These are phyloP conservation scores for Galerucella pusilla DNA, from an alignment of 2,888 invertebrate genomes.

Conservation along the genomic window DNA sequence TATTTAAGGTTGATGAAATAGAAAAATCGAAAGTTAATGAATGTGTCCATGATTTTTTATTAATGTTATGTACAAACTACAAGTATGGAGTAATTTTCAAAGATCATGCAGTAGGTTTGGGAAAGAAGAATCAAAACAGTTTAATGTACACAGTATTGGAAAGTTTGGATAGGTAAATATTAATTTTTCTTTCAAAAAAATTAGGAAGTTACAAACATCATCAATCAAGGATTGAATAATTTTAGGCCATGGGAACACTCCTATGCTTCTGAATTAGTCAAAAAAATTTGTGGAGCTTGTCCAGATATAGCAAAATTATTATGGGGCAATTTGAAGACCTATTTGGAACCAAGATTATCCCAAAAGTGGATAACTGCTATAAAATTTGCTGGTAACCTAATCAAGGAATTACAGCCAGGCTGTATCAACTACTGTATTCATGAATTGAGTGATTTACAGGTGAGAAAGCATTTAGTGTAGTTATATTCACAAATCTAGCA, in stretches of 20 bases:
- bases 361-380: conserved; percentile 68
- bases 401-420: conserved; percentile 66
- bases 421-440: conserved; percentile 66
- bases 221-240: background rate
- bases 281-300: conserved; percentile 74
- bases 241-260: conserved; percentile 74
- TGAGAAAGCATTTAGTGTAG: conserved; percentile 54
- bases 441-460: conserved; percentile 67
- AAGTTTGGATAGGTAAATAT: conserved; percentile 67
- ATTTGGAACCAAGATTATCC: conserved; percentile 71
- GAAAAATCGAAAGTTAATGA: conserved; percentile 69
- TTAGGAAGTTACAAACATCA: background rate
- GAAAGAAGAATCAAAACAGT: conserved; percentile 70
- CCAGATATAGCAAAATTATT: conserved; percentile 78
- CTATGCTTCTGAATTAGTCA: conserved; percentile 72
- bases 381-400: conserved; percentile 65
- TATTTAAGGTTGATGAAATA: conserved; percentile 57
- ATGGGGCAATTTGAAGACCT: conserved; percentile 70
- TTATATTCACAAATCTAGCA: no score
- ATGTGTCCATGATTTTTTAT: conserved; percentile 75
- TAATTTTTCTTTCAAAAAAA: background rate
- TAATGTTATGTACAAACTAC: conserved; percentile 79
- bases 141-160: conserved; percentile 73
- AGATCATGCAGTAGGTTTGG: conserved; percentile 73
- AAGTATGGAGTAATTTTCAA: conserved; percentile 82